phyloP scores from a whole-genome alignment of 2,797 vertebrate genomes.

The Okamejei kenojei region DNA sequence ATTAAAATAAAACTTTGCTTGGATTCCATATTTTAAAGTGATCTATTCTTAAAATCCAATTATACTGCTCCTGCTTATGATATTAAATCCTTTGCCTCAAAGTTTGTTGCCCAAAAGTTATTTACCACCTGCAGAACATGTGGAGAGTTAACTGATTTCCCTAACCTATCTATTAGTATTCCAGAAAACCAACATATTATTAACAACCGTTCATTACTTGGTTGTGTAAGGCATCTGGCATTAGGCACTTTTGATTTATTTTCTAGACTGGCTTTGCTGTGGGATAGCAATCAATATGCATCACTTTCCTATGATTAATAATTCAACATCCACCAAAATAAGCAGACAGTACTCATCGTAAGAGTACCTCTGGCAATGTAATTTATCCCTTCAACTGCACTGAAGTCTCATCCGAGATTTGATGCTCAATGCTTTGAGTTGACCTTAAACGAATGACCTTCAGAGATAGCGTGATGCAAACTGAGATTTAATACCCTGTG shows the following conservation, averaged over 20 bases:
- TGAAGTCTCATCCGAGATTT: background rate
- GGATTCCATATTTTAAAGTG: background rate
- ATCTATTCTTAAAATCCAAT: background rate
- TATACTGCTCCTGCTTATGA: background rate
- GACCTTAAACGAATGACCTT: background rate
- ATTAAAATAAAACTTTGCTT: background rate
- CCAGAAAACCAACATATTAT: background rate
- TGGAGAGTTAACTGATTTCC: background rate
- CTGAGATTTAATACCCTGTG: background rate
- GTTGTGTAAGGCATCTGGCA: background rate
- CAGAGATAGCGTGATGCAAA: background rate
- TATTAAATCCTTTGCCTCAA: background rate
- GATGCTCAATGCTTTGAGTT: background rate
- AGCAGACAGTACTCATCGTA: background rate
- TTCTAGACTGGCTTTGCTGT: background rate
- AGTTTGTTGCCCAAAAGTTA: background rate
- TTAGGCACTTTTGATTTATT: background rate
- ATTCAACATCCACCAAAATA: background rate
- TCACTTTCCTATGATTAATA: background rate
- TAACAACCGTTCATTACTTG: background rate
- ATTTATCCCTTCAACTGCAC: background rate
- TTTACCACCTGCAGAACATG: background rate
- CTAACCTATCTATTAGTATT: background rate
- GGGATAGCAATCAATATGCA: background rate
- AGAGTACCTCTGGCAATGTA: background rate